Percentiles rank a stretch among this genome's conserved stretches.
Evolutionary conservation across 2,888 invertebrate species (phyloP).

Genomic region (Mylabris sibirica): DNA sequence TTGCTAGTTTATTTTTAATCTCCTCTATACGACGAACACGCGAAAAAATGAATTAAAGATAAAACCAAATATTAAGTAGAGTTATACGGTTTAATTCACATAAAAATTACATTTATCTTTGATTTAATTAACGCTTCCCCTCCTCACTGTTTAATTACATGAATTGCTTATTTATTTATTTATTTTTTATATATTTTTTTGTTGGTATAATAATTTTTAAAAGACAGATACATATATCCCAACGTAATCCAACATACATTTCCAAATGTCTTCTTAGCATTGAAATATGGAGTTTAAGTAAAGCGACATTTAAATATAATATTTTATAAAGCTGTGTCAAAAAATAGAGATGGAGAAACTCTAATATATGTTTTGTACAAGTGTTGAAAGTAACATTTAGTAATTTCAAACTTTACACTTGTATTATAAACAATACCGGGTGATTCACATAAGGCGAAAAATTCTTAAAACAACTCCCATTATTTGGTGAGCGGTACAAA

Average conservation of each 20-base stretch:
- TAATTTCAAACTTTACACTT: conserved; percentile 29
- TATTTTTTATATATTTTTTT: background rate
- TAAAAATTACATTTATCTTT: conserved; percentile 1
- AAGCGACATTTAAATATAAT: conserved; percentile 36
- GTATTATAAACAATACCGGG: background rate
- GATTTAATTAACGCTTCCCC: background rate
- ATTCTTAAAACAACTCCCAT: too few relatives aligned
- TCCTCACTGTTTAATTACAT: background rate
- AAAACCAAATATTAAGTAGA: conserved; percentile 4
- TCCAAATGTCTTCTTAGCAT: conserved; percentile 32
- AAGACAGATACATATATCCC: conserved; percentile 33
- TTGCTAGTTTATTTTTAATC: background rate
- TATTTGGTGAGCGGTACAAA: too few relatives aligned
- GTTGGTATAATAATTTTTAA: conserved; percentile 26
- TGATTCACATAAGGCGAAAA: too few relatives aligned
- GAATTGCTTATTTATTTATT: background rate
- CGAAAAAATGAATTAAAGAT: conserved; percentile 1
- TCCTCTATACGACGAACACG: background rate
- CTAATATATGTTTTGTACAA: conserved; percentile 32
- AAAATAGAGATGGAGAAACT: conserved; percentile 29
- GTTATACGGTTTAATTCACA: background rate
- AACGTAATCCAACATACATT: conserved; percentile 34
- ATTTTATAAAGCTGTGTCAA: conserved; percentile 33
- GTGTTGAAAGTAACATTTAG: conserved; percentile 30
- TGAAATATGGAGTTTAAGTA: conserved; percentile 35